phyloP scores from a whole-genome alignment of 53 echinoderm and acorn worm species.

The Echinometra lucunter region DNA sequence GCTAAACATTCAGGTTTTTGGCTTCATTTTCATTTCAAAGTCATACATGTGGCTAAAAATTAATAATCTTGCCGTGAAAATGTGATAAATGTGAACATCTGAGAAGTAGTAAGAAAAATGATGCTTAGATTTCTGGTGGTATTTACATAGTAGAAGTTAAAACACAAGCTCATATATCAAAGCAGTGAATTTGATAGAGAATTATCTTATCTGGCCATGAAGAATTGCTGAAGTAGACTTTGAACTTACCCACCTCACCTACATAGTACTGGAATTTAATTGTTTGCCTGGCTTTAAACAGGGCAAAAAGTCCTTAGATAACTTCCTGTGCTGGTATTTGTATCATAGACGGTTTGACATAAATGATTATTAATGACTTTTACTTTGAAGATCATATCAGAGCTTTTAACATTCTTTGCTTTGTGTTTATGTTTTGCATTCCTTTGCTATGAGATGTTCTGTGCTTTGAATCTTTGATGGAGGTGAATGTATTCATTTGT shows the following conservation, averaged over 20 bases:
- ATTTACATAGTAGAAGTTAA: neutral
- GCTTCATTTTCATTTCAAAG: neutral
- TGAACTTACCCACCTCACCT: neutral
- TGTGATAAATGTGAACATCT: neutral
- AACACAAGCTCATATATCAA: neutral
- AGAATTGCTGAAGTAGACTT: neutral
- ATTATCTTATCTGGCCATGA: neutral
- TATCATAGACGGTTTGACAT: neutral
- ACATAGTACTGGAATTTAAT: neutral
- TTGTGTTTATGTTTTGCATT: constrained; percentile 46
- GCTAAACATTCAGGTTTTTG: no score
- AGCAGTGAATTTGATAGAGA: neutral
- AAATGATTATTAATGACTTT: neutral
- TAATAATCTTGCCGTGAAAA: neutral
- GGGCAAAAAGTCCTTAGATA: neutral
- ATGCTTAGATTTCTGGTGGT: neutral
- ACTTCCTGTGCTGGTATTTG: neutral
- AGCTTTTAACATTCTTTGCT: neutral
- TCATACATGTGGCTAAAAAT: neutral
- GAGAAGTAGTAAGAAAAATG: neutral
- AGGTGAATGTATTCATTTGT: neutral
- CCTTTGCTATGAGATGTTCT: neutral
- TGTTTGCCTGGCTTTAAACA: neutral
- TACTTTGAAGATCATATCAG: neutral
- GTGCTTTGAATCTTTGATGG: neutral